These are phyloP conservation scores for Muscicapa comitata DNA, from an alignment of 2,797 vertebrate species.

Conservation along the genomic window DNA sequence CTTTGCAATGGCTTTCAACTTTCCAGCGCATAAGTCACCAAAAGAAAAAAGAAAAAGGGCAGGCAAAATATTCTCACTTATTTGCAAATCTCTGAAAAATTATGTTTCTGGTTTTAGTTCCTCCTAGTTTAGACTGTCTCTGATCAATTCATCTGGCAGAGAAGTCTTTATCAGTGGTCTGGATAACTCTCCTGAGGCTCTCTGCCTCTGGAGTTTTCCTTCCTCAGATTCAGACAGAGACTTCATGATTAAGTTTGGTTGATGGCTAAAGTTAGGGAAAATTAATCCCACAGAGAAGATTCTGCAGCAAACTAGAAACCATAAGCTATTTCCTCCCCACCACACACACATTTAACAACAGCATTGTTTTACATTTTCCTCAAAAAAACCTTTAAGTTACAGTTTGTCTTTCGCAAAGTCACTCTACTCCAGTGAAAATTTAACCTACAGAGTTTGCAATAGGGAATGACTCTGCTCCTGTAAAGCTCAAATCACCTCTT, in stretches of 20 bases:
- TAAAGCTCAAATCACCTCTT: neutral
- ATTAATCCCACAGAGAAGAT: neutral
- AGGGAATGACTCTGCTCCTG: neutral
- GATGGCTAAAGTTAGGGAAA: neutral
- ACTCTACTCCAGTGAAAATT: neutral
- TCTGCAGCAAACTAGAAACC: neutral
- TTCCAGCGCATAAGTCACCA: neutral
- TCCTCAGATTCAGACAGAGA: neutral
- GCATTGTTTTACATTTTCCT: neutral
- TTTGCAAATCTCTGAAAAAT: neutral
- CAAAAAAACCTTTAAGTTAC: neutral
- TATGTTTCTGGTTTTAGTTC: neutral
- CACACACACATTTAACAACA: neutral
- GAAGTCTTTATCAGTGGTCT: neutral
- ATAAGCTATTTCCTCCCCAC: neutral
- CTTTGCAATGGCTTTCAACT: neutral
- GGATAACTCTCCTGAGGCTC: neutral
- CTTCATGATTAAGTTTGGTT: neutral
- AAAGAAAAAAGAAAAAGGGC: neutral
- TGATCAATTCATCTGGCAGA: neutral
- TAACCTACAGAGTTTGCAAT: neutral
- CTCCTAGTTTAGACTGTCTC: neutral
- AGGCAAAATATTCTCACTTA: neutral
- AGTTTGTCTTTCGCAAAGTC: neutral
- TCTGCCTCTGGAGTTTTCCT: neutral